Evolutionary conservation across 2,113 vertebrate species (phyloP), one percentile per base, ranked within the genome.

Genomic region (Sphyrna mokarran): DNA sequence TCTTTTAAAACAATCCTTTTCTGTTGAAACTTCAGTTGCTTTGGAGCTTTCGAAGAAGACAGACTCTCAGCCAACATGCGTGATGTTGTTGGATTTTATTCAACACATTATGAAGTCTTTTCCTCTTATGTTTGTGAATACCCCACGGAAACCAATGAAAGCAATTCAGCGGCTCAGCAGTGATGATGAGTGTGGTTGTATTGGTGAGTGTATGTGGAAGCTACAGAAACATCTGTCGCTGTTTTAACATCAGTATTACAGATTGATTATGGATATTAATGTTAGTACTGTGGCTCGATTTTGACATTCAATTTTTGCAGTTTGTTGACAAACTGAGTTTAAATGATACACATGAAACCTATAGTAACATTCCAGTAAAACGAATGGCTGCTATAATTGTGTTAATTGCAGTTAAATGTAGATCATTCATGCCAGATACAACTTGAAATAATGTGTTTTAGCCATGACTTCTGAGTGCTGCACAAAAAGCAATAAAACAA

Each of bases 51-150:
- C 97, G 94, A 99, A 99, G 97, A 99, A 98, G 97, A 98, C 97
- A 80, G 98, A 98, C 96, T 98, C 98, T 14, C 98, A 99, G 96
- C 99, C 98, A 48, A 98, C 98, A 95, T 99, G 99, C 97, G 98
- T 99, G 95, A 99, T 99, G 99, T 97, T 99, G 96, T 98, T 99
- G 96, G 98, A 99, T 97, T 99, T 99, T 96, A 98, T 99, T 96
- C 98, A 99, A 96, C 98, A 99, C 96, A 99, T 99, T 6, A 98
- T 99, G 97, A 99, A 99, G 97, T 99, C 99, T 66, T 99, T 98
- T 1, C 98, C 99, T 0, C 98, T 99, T 96, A 99, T 99, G 98
- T 99, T 99, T 96, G 97, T 99, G 95, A 99, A 98, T 96, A 66
- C 43, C 10, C 69, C 94, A 18, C 94, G 1, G 33, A 95, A 76